These are phyloP conservation scores for Trogon melanurus DNA, from an alignment of 2,113 vertebrate species.

Conservation along the genomic window DNA sequence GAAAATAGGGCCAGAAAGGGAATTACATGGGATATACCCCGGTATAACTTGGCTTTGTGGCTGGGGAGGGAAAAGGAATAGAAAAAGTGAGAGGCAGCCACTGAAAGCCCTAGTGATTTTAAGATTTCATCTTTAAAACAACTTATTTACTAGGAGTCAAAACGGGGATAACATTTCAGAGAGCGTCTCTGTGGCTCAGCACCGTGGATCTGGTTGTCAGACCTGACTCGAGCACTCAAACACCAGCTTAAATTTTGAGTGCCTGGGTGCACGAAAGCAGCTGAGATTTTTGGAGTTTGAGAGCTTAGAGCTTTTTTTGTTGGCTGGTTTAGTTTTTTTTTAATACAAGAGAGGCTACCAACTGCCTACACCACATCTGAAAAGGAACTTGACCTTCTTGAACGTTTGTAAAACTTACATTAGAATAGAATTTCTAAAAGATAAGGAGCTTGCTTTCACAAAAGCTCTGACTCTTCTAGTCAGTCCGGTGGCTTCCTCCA, in stretches of 20 bases:
- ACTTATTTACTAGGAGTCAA: not conserved
- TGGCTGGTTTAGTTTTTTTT: not conserved
- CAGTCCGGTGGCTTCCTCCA: no score
- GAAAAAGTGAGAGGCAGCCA: not conserved
- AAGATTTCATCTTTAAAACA: constrained; percentile 10
- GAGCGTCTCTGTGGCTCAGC: not conserved
- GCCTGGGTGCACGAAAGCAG: accelerated
- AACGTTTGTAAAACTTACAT: not conserved
- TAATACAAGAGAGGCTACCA: not conserved
- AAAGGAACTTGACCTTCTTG: not conserved
- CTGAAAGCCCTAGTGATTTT: not conserved
- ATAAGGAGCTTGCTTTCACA: not conserved
- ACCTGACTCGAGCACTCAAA: not conserved
- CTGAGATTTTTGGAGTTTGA: not conserved
- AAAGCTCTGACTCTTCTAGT: not conserved
- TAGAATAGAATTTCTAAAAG: not conserved
- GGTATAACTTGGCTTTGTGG: constrained; percentile 21
- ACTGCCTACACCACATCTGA: not conserved
- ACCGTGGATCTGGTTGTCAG: not conserved
- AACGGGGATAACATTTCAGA: not conserved
- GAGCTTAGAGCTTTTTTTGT: not conserved
- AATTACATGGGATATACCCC: constrained; percentile 48
- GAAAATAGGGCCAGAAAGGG: constrained; percentile 31
- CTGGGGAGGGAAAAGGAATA: not conserved
- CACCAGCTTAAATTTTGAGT: not conserved